Conservation (phyloP, 2,888 invertebrate species). For the Oligia fasciuncula region DNA sequence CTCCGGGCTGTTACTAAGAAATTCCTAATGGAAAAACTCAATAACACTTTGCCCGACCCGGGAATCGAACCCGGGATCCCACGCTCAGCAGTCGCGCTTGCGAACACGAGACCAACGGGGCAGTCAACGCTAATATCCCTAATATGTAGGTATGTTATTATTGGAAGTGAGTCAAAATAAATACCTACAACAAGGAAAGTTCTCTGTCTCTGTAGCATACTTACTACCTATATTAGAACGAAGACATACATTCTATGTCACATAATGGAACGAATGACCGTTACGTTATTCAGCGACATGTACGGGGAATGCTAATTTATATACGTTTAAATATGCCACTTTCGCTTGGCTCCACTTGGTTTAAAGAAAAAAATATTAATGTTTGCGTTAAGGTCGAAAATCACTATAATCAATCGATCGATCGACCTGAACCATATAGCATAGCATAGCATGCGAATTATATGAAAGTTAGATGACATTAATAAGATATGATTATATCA, state of each 20-base stretch:
- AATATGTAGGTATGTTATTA: neutral
- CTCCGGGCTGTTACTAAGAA: no score
- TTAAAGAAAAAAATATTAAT: conserved; percentile 22
- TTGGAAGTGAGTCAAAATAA: conserved; percentile 5
- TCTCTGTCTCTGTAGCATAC: conserved; percentile 28
- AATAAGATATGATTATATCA: conserved; percentile 47
- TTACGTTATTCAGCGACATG: conserved; percentile 70
- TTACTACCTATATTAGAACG: conserved; percentile 43
- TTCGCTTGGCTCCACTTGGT: conserved; percentile 58
- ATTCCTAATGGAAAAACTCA: no score
- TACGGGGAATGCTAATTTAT: conserved; percentile 72
- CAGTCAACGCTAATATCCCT: neutral
- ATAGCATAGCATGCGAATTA: conserved; percentile 43
- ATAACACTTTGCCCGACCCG: no score
- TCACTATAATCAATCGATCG: conserved; percentile 40
- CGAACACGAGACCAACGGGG: no score
- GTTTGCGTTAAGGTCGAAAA: conserved; percentile 45
- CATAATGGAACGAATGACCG: conserved; percentile 69
- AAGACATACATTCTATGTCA: conserved; percentile 59
- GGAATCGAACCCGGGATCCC: no score
- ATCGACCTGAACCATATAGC: conserved; percentile 35
- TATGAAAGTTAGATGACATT: conserved; percentile 50
- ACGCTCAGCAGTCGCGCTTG: no score
- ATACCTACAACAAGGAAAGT: conserved; percentile 24
- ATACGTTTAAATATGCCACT: conserved; percentile 68